Percentiles rank a stretch among this genome's conserved stretches.
These are phyloP conservation scores for Avahi laniger DNA, from an alignment of 2,797 vertebrate species.

Conservation along the genomic window DNA sequence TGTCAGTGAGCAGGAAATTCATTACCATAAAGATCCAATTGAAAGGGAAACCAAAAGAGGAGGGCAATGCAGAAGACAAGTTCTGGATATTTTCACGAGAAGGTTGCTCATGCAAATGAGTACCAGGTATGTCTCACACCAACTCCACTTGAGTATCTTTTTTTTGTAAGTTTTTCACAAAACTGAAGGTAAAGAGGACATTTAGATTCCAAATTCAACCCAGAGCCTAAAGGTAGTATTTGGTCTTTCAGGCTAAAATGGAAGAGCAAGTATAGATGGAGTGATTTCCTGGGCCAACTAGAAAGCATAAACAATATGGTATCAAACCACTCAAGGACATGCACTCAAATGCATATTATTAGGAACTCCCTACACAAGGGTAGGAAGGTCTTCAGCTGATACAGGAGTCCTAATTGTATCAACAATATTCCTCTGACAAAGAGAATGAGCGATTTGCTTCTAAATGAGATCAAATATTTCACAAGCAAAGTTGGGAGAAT, in stretches of 20 bases:
- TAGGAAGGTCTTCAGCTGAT: conserved; percentile 4
- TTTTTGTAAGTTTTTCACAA: background rate
- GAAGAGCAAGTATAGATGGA: background rate
- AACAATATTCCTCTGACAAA: conserved; percentile 42
- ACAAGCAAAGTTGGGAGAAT: conserved; percentile 59
- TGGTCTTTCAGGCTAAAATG: conserved; percentile 4
- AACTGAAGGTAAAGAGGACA: background rate
- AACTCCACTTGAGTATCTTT: background rate
- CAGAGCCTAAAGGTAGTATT: background rate
- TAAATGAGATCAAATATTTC: conserved; percentile 76
- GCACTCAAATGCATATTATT: background rate
- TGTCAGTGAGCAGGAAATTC: background rate
- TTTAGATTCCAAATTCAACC: conserved; percentile 3
- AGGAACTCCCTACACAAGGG: background rate
- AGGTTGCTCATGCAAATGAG: background rate
- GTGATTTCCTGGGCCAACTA: conserved; percentile 4
- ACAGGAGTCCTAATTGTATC: conserved; percentile 60
- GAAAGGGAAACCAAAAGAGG: background rate
- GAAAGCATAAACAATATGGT: background rate
- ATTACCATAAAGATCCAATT: background rate
- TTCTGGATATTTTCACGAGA: background rate
- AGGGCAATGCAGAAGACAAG: background rate
- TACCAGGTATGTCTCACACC: background rate
- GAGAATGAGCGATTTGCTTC: conserved; percentile 38
- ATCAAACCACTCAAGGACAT: background rate